Evolutionary conservation across 2,797 vertebrate genomes (phyloP).

Genomic region (Taeniopygia guttata): DNA sequence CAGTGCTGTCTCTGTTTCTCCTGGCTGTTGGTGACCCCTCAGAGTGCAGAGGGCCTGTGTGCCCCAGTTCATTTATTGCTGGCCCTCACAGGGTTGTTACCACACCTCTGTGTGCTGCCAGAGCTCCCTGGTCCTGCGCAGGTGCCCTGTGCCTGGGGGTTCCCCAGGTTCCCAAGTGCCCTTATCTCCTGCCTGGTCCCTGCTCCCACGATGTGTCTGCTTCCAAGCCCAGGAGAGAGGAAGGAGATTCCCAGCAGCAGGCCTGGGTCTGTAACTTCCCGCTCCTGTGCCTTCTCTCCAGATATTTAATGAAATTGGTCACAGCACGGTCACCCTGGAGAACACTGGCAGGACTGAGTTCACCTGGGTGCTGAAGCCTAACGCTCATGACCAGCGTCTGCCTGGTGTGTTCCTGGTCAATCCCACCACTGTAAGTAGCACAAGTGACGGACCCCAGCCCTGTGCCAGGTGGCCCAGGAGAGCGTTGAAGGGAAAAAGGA

Average conservation of each 20-base stretch:
- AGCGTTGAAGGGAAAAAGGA: too few species aligned
- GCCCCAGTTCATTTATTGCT: not conserved
- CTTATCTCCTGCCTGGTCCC: not conserved
- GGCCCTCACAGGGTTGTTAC: not conserved
- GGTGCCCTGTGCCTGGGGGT: not conserved
- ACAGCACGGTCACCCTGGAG: rapidly evolving
- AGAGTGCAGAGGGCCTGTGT: not conserved
- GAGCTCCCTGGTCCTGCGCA: not conserved
- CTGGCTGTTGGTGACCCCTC: not conserved
- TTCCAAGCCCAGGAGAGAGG: not conserved
- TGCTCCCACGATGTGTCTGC: not conserved
- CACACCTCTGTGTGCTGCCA: not conserved
- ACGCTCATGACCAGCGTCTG: not conserved
- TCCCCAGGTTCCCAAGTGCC: not conserved
- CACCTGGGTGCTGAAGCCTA: not conserved
- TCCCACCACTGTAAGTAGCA: not conserved
- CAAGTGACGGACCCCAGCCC: not conserved
- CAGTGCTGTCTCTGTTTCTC: not conserved
- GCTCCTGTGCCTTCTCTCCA: not conserved
- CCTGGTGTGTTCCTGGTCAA: not conserved
- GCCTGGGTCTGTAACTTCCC: not conserved
- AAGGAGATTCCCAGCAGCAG: not conserved
- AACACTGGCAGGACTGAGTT: not conserved
- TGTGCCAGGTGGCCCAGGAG: too few species aligned
- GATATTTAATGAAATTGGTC: not conserved